These are phyloP conservation scores for Crypturellus tataupa DNA, from an alignment of 2,797 vertebrate genomes.

Conservation along the genomic window DNA sequence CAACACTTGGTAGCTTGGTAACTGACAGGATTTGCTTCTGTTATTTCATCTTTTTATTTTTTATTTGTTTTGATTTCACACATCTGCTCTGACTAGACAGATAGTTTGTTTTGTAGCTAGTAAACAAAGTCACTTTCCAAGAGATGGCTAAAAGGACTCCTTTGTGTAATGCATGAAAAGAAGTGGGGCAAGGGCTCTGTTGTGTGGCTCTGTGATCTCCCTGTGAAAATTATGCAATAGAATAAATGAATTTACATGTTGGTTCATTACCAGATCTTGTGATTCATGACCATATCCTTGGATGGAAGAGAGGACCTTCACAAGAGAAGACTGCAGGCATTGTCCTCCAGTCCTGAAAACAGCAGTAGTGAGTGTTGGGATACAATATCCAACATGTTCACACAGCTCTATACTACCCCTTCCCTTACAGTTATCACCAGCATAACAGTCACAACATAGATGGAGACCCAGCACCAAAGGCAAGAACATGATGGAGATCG, in stretches of 20 bases:
- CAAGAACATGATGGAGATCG: background rate
- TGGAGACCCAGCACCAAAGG: background rate
- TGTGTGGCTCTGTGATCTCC: background rate
- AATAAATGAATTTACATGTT: background rate
- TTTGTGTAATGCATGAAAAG: background rate
- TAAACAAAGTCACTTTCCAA: background rate
- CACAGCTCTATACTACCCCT: fast-evolving
- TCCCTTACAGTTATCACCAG: background rate
- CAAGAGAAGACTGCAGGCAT: background rate
- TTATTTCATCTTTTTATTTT: background rate
- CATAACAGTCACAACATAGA: background rate
- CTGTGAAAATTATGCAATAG: background rate
- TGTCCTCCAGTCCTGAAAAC: background rate
- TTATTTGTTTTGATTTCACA: background rate
- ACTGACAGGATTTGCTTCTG: background rate
- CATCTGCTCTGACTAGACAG: background rate
- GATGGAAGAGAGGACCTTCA: background rate
- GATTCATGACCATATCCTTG: background rate
- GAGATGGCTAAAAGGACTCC: background rate
- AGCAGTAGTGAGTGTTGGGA: background rate
- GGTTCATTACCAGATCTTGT: background rate
- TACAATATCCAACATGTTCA: background rate
- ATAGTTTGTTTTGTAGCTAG: background rate
- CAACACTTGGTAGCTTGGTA: background rate
- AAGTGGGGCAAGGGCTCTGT: background rate